Base-by-base conservation (phyloP, 2,888 invertebrate species). In the Drosophila affinis region DNA sequence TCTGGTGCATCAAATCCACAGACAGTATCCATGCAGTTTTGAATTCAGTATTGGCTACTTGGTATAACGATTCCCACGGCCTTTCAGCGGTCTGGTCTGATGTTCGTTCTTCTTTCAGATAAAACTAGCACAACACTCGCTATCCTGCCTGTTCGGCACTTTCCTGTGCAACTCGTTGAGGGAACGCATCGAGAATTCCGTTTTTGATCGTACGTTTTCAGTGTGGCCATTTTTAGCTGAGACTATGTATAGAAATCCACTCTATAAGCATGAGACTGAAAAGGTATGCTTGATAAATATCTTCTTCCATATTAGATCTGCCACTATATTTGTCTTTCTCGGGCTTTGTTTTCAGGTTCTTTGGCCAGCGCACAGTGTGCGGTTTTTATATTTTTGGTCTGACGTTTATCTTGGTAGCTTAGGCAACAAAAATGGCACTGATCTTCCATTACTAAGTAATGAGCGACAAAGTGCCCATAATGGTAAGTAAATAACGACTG, bases 131-230 rank as follows among this genome's bases (percentile, higher is more conserved):
- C 98, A 98, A 79, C 99, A 99, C 93, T 96, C 96, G 56, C 98
- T 98, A 93, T 98, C 99, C 71, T 97, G 98, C 92, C 94, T 99
- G 90, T 99, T 98, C 93, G 99, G 99, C 81, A 98, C 98, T 82
- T 99, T 99, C 94, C 94, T 99, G 79, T 98, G 97, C 93, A 98
- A 99, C 94, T 94, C 95, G 47, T 93, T 94, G 58, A 95, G 95
- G 83, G 97, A 97, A 92, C 94, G 97, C 46, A 91, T 92, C 56
- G 94, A 94, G 64, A 92, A 94, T 75, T 94, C 95, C 62, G 94
- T 95, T 70, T 92, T 93, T 57, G 95, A 95, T 73, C 93, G 94
- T 78, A 95, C 96, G 5, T 96, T 96, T 91, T 96, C 97, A 18
- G 96, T 98, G 62, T 99, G 98, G 98, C 95, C 95, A 67, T 95